A percentile compares a stretch with the other conserved stretches of the same genome.
These are phyloP conservation scores for Coluber constrictor DNA, from an alignment of 2,797 vertebrate species.

Conservation along the genomic window DNA sequence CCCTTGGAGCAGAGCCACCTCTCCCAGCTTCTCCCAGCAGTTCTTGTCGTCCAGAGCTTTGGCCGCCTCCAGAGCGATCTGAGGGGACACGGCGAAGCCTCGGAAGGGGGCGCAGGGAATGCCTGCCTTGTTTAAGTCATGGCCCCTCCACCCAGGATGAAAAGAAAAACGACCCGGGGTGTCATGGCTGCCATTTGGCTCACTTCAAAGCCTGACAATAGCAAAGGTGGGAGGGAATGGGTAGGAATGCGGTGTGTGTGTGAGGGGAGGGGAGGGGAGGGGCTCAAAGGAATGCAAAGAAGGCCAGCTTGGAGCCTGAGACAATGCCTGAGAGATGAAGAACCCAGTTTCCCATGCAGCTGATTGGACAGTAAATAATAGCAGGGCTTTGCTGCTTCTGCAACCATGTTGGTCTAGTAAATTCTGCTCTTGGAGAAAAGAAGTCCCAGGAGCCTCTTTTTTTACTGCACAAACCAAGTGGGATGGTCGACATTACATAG, in stretches of 20 bases:
- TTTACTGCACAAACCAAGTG: background rate
- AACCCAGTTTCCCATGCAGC: background rate
- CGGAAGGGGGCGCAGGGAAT: background rate
- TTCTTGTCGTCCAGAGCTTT: constrained; percentile 93
- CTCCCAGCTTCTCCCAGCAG: constrained; percentile 96
- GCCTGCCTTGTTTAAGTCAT: background rate
- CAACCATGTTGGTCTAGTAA: background rate
- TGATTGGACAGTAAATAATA: background rate
- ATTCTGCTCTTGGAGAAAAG: background rate
- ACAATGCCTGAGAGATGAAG: no score
- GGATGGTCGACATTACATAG: background rate
- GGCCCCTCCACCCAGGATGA: background rate
- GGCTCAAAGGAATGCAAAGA: background rate
- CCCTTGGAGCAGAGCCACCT: constrained; percentile 90
- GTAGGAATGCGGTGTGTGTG: background rate
- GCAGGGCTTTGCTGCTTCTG: background rate
- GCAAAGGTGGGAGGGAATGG: background rate
- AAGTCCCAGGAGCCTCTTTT: background rate
- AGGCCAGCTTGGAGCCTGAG: no score
- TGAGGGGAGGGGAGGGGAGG: no score
- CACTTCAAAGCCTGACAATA: background rate
- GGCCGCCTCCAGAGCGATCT: constrained; percentile 95
- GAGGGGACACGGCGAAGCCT: background rate
- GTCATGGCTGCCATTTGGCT: background rate
- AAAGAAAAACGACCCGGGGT: background rate